Evolutionary conservation across 2,797 vertebrate genomes (phyloP).

Genomic region (Sebastes reedi): DNA sequence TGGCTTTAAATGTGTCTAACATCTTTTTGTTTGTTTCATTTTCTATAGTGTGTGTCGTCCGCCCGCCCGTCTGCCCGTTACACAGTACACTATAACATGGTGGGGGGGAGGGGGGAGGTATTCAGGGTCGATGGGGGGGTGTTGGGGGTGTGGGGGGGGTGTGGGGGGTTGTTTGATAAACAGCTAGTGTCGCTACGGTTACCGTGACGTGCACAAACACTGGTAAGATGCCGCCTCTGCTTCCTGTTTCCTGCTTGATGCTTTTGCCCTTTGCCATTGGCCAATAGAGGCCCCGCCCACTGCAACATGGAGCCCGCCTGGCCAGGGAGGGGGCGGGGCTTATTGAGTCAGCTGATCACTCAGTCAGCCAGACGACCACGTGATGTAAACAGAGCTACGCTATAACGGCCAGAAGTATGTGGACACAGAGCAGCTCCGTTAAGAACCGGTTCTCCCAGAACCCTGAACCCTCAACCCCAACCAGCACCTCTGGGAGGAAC

Average conservation of each 20-base stretch:
- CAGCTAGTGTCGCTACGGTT: conserved; percentile 64
- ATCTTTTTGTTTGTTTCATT: conserved; percentile 83
- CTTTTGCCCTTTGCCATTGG: conserved; percentile 44
- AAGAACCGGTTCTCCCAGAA: background rate
- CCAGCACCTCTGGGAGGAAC: background rate
- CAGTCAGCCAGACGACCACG: conserved; percentile 25
- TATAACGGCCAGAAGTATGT: background rate
- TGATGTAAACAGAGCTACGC: background rate
- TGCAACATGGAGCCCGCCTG: conserved; percentile 16
- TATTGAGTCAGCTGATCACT: conserved; percentile 38
- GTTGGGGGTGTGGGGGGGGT: background rate
- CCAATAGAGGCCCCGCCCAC: conserved; percentile 45
- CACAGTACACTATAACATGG: conserved; percentile 64
- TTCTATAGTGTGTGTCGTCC: conserved; percentile 83
- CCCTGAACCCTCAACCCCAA: background rate
- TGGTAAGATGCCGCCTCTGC: conserved; percentile 81
- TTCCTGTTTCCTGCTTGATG: conserved; percentile 73
- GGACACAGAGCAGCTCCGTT: background rate
- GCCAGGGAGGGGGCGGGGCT: conserved; percentile 21
- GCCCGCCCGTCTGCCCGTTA: conserved; percentile 66
- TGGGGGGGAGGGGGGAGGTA: conserved; percentile 5
- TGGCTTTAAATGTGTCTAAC: conserved; percentile 83
- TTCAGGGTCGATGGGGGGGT: background rate
- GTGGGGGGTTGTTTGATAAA: background rate
- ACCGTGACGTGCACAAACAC: conserved; percentile 70